A percentile compares a stretch with the other conserved stretches of the same genome.
These are phyloP conservation scores for Bicyclus anynana DNA, from an alignment of 1,140 invertebrate genomes.

Conservation along the genomic window DNA sequence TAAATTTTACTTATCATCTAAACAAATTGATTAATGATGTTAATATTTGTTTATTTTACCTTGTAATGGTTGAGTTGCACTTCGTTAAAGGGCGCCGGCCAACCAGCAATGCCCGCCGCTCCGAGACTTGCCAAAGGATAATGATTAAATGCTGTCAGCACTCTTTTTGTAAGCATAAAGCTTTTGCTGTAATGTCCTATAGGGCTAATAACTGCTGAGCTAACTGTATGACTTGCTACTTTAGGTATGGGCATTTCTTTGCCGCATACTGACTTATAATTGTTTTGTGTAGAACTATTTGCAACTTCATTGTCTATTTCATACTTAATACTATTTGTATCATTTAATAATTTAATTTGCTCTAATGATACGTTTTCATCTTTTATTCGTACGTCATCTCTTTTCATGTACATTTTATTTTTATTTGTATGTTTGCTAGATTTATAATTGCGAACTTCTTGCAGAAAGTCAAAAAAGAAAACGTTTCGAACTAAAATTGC, in stretches of 20 bases:
- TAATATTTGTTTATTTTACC: conserved; percentile 34
- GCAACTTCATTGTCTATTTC: conserved; percentile 42
- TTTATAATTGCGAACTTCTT: conserved; percentile 41
- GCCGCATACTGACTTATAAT: conserved; percentile 41
- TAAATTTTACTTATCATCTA: too few species aligned
- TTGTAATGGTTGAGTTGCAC: conserved; percentile 82
- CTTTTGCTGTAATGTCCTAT: conserved; percentile 84
- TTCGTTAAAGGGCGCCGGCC: conserved; percentile 70
- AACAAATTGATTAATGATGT: conserved; percentile 3
- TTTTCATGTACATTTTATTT: conserved; percentile 55
- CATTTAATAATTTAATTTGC: conserved; percentile 67
- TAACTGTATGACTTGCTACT: conserved; percentile 62
- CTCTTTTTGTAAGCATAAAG: conserved; percentile 81
- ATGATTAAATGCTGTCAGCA: conserved; percentile 86
- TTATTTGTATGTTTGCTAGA: conserved; percentile 31
- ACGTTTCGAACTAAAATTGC: conserved; percentile 82
- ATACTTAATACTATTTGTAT: conserved; percentile 39
- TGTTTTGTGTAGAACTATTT: conserved; percentile 9
- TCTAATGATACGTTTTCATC: conserved; percentile 30
- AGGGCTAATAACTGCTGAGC: conserved; percentile 79
- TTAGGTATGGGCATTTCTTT: conserved; percentile 48
- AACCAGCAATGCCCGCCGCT: conserved; percentile 70
- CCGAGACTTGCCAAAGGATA: conserved; percentile 81
- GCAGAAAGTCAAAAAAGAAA: conserved; percentile 80
- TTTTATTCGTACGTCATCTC: conserved; percentile 58